A percentile compares a stretch with the other conserved stretches of the same genome.
Evolutionary conservation across 2,797 vertebrate genomes (phyloP).

Genomic region (Potorous gilbertii): DNA sequence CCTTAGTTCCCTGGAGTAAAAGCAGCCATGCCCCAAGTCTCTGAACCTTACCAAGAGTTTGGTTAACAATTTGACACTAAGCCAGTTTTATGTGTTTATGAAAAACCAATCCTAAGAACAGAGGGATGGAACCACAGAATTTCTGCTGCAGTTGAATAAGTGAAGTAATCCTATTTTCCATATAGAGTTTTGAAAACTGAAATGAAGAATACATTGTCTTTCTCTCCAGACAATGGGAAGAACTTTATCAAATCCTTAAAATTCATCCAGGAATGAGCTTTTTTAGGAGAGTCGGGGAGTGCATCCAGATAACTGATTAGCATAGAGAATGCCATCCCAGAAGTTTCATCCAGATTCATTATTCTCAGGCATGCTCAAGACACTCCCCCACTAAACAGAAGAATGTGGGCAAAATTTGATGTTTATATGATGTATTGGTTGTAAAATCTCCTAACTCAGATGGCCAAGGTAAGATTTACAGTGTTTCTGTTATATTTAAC

Average conservation of each 20-base stretch:
- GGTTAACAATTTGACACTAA: not conserved
- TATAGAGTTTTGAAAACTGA: not conserved
- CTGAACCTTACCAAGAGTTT: not conserved
- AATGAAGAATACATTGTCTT: not conserved
- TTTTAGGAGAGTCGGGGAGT: not conserved
- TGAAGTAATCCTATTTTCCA: not conserved
- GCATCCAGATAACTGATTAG: not conserved
- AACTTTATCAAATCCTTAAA: not conserved
- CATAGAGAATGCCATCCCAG: not conserved
- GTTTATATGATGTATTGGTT: not conserved
- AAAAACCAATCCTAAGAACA: not conserved
- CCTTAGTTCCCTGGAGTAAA: not conserved
- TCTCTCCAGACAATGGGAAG: not conserved
- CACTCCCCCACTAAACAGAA: not conserved
- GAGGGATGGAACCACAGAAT: not conserved
- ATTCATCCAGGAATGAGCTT: not conserved
- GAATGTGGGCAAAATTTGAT: not conserved
- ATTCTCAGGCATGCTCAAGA: not conserved
- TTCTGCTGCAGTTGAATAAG: not conserved
- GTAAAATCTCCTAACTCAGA: not conserved
- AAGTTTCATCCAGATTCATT: not conserved
- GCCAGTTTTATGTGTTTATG: not conserved
- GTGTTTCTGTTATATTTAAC: not conserved
- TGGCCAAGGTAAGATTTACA: not conserved
- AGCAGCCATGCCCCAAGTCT: not conserved